Evolutionary conservation across 2,888 invertebrate species (phyloP).

Genomic region (Heteropelma amictum): DNA sequence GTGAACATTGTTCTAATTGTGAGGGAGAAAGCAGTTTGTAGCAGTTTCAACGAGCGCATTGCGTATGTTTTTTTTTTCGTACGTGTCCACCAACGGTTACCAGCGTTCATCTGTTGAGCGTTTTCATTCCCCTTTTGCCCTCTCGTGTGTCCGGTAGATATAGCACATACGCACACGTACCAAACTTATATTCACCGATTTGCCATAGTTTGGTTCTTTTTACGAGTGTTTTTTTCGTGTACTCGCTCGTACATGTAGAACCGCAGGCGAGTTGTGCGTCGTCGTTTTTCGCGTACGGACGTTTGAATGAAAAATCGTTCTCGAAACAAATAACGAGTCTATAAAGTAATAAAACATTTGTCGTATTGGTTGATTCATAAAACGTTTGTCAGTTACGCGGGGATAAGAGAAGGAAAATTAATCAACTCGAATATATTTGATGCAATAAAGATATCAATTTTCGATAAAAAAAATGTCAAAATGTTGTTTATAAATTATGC

Average conservation of each 20-base stretch:
- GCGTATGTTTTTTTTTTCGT: constrained; percentile 9
- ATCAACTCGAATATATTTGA: too few species aligned
- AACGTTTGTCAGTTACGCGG: too few species aligned
- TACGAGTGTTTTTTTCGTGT: constrained; percentile 8
- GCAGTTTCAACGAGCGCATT: constrained; percentile 13
- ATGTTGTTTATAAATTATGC: too few species aligned
- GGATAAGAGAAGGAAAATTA: too few species aligned
- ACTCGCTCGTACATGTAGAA: neutral
- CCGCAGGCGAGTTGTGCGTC: neutral
- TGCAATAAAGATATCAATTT: too few species aligned
- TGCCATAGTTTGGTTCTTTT: constrained; percentile 11
- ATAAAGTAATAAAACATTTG: too few species aligned
- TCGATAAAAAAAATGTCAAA: too few species aligned
- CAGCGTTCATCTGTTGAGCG: constrained; percentile 23
- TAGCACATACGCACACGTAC: neutral
- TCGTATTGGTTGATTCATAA: too few species aligned
- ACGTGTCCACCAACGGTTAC: neutral
- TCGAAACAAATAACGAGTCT: too few species aligned
- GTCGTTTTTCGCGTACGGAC: too few species aligned
- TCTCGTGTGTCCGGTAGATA: constrained; percentile 7
- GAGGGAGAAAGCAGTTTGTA: constrained; percentile 27
- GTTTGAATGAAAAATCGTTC: too few species aligned
- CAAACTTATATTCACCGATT: neutral
- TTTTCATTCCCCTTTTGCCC: constrained; percentile 8
- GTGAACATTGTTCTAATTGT: neutral